Conservation (phyloP, 2,888 invertebrate species). For the Coelinius sp. region DNA sequence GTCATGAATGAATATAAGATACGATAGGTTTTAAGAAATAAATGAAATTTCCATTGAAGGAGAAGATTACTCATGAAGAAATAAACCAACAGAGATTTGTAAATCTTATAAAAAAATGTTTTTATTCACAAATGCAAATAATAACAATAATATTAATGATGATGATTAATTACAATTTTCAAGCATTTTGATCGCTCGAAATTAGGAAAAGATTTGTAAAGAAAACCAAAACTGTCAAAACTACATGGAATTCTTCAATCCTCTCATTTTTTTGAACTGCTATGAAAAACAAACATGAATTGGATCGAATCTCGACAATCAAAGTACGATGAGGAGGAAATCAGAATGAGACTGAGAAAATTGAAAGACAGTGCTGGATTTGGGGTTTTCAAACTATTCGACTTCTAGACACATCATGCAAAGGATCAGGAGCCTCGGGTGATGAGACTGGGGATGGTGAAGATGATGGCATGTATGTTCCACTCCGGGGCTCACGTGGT, state of each 20-base stretch:
- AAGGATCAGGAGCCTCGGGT: conserved; percentile 5
- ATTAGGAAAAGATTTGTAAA: neutral
- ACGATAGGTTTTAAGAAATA: neutral
- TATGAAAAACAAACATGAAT: no score
- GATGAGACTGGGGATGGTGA: conserved; percentile 26
- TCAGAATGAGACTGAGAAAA: no score
- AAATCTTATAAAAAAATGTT: conserved; percentile 8
- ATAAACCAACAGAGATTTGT: conserved; percentile 14
- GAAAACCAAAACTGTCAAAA: neutral
- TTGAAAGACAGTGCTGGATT: no score
- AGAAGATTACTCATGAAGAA: neutral
- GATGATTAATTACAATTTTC: neutral
- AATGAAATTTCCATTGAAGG: neutral
- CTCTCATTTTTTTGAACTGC: no score
- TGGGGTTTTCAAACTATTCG: conserved; percentile 1
- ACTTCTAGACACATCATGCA: conserved; percentile 26
- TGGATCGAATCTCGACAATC: no score
- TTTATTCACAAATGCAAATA: conserved; percentile 1
- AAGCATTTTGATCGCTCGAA: neutral
- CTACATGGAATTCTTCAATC: no score
- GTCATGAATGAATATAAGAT: neutral
- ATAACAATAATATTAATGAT: conserved; percentile 9
- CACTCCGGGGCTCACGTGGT: conserved; percentile 59
- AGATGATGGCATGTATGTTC: conserved; percentile 50
- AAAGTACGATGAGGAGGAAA: no score